phyloP scores from a whole-genome alignment of 2,797 vertebrate genomes.

The Onychomys leucogaster region DNA sequence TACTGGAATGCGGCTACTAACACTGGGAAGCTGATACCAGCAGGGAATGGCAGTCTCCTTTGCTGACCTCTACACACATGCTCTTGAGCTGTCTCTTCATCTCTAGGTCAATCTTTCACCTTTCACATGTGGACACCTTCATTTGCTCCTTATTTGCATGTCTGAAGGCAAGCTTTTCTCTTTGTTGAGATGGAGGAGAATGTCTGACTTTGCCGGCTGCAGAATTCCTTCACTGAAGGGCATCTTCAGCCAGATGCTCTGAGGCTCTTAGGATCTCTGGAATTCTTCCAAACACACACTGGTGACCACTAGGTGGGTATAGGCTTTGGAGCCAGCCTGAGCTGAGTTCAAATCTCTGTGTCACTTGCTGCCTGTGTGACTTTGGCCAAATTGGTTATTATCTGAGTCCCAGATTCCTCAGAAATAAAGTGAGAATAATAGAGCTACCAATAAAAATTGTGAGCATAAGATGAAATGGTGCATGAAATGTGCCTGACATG shows the following conservation, averaged over 20 bases:
- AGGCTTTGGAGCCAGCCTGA: neutral
- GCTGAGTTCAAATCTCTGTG: conserved; percentile 37
- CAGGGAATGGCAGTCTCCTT: neutral
- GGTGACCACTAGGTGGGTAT: neutral
- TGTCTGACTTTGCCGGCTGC: neutral
- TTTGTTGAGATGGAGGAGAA: neutral
- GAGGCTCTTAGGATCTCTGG: neutral
- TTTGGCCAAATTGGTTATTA: conserved; percentile 52
- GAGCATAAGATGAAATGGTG: conserved; percentile 25
- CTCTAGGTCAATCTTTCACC: neutral
- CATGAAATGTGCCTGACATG: neutral
- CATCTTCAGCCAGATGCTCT: neutral
- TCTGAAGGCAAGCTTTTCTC: neutral
- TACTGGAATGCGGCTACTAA: neutral
- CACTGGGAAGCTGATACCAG: neutral
- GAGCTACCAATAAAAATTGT: conserved; percentile 55
- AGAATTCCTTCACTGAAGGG: conserved; percentile 31
- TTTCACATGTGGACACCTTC: neutral
- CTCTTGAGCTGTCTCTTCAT: neutral
- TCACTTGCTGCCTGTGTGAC: neutral
- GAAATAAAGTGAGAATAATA: conserved; percentile 58
- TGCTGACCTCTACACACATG: neutral
- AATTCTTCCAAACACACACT: conserved; percentile 20
- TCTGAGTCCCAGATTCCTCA: conserved; percentile 56
- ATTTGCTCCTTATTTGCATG: neutral